Conservation (phyloP, 2,888 invertebrate genomes). For the Nasonovia ribisnigri region DNA sequence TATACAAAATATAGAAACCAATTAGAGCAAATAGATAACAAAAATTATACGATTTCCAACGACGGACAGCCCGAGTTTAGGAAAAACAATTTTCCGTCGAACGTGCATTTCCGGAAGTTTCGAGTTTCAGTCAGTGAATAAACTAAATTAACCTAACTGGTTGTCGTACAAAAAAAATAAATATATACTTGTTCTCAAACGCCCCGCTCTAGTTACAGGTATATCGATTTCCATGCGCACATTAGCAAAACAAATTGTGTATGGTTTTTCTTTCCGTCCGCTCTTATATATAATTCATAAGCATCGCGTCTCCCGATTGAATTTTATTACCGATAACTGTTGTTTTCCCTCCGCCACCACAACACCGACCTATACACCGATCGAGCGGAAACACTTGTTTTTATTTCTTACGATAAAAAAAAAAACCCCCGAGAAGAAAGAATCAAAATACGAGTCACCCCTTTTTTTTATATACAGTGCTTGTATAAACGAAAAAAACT, state of each 20-base stretch:
- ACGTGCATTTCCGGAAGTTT: not conserved
- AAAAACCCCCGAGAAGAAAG: not conserved
- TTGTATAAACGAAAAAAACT: conserved; percentile 9
- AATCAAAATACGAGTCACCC: conserved; percentile 49
- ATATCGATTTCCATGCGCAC: conserved; percentile 18
- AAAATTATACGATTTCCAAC: not conserved
- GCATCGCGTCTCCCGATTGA: conserved; percentile 12
- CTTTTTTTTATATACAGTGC: not conserved
- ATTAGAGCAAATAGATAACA: not conserved
- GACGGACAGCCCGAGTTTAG: not conserved
- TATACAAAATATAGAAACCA: not conserved
- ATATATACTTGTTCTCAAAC: not conserved
- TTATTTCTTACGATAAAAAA: not conserved
- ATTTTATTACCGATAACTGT: conserved; percentile 53
- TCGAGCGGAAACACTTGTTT: conserved; percentile 52
- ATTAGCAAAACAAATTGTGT: conserved; percentile 56
- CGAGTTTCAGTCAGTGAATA: not conserved
- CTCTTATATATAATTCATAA: conserved; percentile 47
- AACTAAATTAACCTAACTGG: not conserved
- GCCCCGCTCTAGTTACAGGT: not conserved
- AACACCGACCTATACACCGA: not conserved
- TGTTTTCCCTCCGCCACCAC: conserved; percentile 1
- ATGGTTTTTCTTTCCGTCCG: not conserved
- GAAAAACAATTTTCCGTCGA: not conserved
- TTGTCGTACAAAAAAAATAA: not conserved